These are phyloP conservation scores for Macrosiphum euphorbiae DNA, from an alignment of 2,888 invertebrate genomes.

Conservation along the genomic window DNA sequence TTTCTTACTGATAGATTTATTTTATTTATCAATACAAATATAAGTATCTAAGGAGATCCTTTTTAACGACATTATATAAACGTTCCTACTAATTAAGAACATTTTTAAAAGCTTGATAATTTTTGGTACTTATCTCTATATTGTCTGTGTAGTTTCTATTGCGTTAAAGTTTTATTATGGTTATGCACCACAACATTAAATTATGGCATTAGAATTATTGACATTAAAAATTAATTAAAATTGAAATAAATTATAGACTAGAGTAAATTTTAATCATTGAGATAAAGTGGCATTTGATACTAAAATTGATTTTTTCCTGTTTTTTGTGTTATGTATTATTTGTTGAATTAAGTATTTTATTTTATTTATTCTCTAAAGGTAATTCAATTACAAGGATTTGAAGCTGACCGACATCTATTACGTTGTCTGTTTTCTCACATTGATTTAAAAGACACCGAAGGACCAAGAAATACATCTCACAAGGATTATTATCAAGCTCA, in stretches of 20 bases:
- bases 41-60: neutral
- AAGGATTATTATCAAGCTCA: constrained; percentile 76
- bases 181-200: neutral
- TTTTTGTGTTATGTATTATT: neutral
- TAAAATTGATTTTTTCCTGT: neutral
- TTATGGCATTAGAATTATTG: neutral
- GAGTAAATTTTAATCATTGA: neutral
- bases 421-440: constrained; percentile 93
- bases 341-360: neutral
- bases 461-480: constrained; percentile 68
- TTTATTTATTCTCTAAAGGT: constrained; percentile 75
- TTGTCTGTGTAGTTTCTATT: neutral
- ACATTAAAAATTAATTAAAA: neutral
- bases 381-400: constrained; percentile 91
- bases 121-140: neutral
- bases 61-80: neutral
- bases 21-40: neutral
- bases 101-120: neutral
- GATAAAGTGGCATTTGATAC: neutral
- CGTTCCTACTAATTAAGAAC: neutral
- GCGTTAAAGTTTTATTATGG: neutral
- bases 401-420: constrained; percentile 96
- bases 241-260: neutral
- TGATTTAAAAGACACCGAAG: constrained; percentile 77
- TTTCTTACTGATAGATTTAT: neutral